Evolutionary conservation across 2,113 vertebrate genomes (phyloP), one percentile per base, ranked within the genome.

Genomic region (Amblyornis subalaris): DNA sequence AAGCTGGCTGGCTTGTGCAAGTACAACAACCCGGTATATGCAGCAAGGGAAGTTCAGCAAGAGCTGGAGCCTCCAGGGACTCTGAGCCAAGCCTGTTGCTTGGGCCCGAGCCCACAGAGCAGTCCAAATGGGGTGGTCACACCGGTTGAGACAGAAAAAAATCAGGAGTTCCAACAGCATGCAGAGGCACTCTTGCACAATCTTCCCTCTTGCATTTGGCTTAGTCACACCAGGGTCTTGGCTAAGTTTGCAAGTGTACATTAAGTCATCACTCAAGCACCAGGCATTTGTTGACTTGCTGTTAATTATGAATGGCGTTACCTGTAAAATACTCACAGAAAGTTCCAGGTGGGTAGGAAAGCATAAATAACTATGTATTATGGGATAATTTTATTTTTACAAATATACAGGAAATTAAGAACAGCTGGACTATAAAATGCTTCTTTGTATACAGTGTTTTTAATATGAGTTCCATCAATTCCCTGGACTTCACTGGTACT

Each of bases 341-440:
- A 69, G 44, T 53, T 91, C 67, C 58, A 58, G 77, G 64, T 25
- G 62, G 78, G 50, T 58, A 93, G 62, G 83, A 88, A 76, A 91
- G 19, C 42, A 88, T 38, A 91, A 95, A 60, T 89, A 83, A 62
- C 65, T 50, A 24, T 12, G 14, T 79, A 91, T 73, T 69, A 70
- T 70, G 25, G 64, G 58, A 74, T 86, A 86, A 58, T 62, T 91
- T 85, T 69, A 35, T 73, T 93, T 94, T 89, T 78, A 83, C 90
- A 93, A 91, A 91, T 76, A 88, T 19, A 88, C 33, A 83, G 78
- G 67, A 96, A 96, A 96, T 95, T 69, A 85, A 69, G 57, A 95
- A 38, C 90, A 96, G 78, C 35, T 95, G 96, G 42, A 47, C 33
- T 51, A 45, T 70, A 88, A 95, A 96, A 72, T 69, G 69, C 31